These are phyloP conservation scores for Tursiops truncatus DNA, from an alignment of 2,113 vertebrate genomes.

Conservation along the genomic window DNA sequence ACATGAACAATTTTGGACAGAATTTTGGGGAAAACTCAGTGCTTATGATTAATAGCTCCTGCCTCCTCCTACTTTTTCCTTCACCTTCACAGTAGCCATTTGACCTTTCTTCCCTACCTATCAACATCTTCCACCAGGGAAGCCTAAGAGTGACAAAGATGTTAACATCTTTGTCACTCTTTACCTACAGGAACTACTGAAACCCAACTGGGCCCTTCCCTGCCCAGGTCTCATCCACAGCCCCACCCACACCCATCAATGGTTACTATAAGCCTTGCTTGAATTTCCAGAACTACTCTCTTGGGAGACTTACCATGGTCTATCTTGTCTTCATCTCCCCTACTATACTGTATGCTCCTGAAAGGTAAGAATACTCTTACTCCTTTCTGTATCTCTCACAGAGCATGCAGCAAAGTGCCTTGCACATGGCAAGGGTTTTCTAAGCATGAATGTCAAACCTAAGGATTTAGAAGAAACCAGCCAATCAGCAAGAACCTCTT, in stretches of 20 bases:
- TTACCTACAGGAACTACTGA: neutral
- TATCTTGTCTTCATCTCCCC: neutral
- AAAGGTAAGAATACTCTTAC: neutral
- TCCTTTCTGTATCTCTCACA: neutral
- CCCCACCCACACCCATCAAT: neutral
- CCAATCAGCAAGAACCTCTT: neutral
- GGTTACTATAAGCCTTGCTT: neutral
- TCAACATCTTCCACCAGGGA: neutral
- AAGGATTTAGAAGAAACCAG: conserved; percentile 6
- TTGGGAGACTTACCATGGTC: neutral
- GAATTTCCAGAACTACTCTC: neutral
- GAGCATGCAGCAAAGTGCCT: neutral
- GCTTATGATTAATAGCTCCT: neutral
- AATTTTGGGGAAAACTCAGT: neutral
- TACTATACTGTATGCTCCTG: neutral
- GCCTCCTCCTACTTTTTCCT: neutral
- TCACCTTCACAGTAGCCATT: neutral
- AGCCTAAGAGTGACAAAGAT: too few relatives aligned
- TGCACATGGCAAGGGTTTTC: neutral
- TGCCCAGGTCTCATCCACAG: neutral
- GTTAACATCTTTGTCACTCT: neutral
- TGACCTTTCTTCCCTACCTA: neutral
- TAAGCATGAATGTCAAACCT: neutral
- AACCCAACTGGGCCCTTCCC: neutral
- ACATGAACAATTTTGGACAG: neutral